Conservation (phyloP, 2,888 invertebrate genomes). For the Eupithecia pulchellata region DNA sequence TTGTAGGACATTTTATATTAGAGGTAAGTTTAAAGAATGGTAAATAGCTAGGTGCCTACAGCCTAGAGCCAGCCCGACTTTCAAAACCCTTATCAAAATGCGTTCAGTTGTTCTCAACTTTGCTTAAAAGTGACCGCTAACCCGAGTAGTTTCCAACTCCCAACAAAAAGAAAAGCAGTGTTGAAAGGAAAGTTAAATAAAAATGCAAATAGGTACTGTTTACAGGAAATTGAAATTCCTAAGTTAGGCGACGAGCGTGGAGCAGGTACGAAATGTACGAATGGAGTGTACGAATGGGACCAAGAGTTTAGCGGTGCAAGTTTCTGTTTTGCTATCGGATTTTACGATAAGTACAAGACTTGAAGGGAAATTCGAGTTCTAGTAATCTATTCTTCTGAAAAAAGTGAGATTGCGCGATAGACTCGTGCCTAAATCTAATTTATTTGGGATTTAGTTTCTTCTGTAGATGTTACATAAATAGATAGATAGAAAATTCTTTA, state of each 20-base stretch:
- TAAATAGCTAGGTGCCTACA: background rate
- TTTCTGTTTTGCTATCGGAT: background rate
- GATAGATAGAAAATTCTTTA: too few species aligned
- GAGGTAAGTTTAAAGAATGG: background rate
- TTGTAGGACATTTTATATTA: background rate
- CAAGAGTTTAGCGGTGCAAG: background rate
- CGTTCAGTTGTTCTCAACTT: slow-evolving; percentile 30
- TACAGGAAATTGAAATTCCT: slow-evolving; percentile 94
- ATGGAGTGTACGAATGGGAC: background rate
- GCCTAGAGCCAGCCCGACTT: background rate
- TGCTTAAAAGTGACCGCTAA: slow-evolving; percentile 17
- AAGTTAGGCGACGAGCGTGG: slow-evolving; percentile 89
- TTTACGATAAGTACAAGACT: background rate
- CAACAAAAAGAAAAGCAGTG: slow-evolving; percentile 24
- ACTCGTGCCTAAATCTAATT: background rate
- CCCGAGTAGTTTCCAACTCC: slow-evolving; percentile 16
- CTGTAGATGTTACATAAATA: too few species aligned
- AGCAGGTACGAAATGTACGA: background rate
- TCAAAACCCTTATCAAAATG: slow-evolving; percentile 23
- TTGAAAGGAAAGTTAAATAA: slow-evolving; percentile 20
- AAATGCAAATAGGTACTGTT: slow-evolving; percentile 36
- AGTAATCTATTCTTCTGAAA: background rate
- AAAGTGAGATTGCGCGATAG: background rate
- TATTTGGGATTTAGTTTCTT: too few species aligned
- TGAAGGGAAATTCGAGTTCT: background rate